phyloP scores from a whole-genome alignment of 1,140 invertebrate genomes.

The Drosophila busckii region DNA sequence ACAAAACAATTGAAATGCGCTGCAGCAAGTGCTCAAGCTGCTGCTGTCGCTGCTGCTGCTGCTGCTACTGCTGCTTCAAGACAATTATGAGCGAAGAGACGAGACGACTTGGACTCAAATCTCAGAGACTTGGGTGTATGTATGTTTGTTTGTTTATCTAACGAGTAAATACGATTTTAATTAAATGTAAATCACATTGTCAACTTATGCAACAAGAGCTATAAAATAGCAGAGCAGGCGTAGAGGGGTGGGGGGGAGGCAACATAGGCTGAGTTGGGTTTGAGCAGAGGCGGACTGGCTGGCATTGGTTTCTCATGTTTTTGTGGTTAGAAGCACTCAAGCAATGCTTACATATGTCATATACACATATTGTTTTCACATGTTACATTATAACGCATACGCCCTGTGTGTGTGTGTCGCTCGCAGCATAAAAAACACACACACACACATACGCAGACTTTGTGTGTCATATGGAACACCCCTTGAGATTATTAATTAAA shows the following conservation, averaged over 20 bases:
- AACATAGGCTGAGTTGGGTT: not conserved
- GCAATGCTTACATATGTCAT: constrained; percentile 19
- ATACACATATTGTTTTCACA: constrained; percentile 46
- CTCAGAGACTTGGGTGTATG: not conserved
- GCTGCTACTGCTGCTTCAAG: too few relatives aligned
- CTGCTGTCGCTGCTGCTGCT: too few relatives aligned
- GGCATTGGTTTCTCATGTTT: constrained; percentile 35
- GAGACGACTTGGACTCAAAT: constrained; percentile 4
- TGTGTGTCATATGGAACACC: constrained; percentile 25
- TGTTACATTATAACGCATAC: constrained; percentile 39
- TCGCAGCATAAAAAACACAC: not conserved
- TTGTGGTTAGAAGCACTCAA: constrained; percentile 22
- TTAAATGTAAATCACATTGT: constrained; percentile 77
- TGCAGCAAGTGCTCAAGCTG: too few relatives aligned
- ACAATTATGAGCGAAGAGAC: too few relatives aligned
- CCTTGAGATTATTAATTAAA: constrained; percentile 75
- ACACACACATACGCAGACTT: not conserved
- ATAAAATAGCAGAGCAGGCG: constrained; percentile 39
- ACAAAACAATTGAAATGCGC: too few relatives aligned
- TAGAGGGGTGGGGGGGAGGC: constrained; percentile 1
- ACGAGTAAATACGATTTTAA: constrained; percentile 76
- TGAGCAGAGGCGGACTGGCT: constrained; percentile 8
- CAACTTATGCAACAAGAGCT: constrained; percentile 46
- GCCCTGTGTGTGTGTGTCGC: constrained; percentile 11
- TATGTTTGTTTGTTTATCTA: constrained; percentile 63